Evolutionary conservation across 2,888 invertebrate genomes (phyloP).

Genomic region (Agrotis puta): DNA sequence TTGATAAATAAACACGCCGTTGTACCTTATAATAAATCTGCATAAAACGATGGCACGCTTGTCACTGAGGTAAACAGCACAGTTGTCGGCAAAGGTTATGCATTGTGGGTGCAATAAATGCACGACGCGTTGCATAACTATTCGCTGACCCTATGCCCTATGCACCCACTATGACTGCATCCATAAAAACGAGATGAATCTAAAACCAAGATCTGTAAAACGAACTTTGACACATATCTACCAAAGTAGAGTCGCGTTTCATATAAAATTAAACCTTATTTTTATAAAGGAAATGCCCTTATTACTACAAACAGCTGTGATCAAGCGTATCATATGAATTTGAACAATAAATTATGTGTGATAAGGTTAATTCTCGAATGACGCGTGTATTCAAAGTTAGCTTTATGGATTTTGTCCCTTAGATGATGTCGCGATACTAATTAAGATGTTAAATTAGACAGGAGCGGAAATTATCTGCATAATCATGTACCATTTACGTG

Average conservation of each 20-base stretch:
- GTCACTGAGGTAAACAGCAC: constrained; percentile 80
- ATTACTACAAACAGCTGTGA: not conserved
- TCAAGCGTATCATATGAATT: not conserved
- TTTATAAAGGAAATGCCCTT: accelerated
- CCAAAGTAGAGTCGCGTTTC: not conserved
- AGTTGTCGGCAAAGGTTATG: constrained; percentile 82
- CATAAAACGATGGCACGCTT: constrained; percentile 72
- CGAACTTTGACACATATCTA: too few species aligned
- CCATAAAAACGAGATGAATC: constrained; percentile 66
- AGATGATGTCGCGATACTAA: constrained; percentile 53
- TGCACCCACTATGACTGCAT: constrained; percentile 74
- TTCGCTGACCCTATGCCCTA: constrained; percentile 77
- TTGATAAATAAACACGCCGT: constrained; percentile 47
- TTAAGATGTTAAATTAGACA: constrained; percentile 42
- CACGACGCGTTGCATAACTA: constrained; percentile 78
- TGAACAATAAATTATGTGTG: not conserved
- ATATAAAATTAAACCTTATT: not conserved
- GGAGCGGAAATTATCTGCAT: constrained; percentile 22
- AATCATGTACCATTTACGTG: constrained; percentile 25
- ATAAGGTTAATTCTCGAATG: not conserved
- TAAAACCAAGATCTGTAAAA: too few species aligned
- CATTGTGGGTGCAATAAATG: constrained; percentile 83
- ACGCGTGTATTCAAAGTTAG: not conserved
- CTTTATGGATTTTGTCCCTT: constrained; percentile 4
- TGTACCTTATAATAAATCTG: constrained; percentile 51